Base-by-base conservation (phyloP, 2,113 vertebrate species). In the Alexandromys fortis region DNA sequence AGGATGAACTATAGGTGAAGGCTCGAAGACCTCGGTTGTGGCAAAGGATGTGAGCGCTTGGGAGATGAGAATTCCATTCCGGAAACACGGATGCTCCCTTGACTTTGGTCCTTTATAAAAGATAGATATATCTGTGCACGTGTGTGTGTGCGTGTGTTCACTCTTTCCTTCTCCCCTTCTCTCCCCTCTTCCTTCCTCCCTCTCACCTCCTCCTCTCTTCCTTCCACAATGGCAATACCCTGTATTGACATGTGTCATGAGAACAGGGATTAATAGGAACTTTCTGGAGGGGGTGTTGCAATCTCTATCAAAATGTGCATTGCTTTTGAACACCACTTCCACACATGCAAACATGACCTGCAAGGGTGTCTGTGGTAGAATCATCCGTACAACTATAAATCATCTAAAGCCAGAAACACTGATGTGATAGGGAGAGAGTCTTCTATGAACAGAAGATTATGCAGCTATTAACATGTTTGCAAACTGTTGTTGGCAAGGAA, bases 181-280 rank as follows among this genome's bases (percentile, higher is more conserved):
- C 19, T 10, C 22, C 0, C 22, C 12, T 1, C 21, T 7, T 22
- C 61, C 28, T 91, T 0, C 1, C 24, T 49, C 4, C 22, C 19
- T 38, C 19, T 30, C 17, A 13, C 14, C 30, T 17, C 45, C 38
- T 38, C 21, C 11, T 61, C 45, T 35, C 14, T 65, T 38, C 28
- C 24, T 42, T 90, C 45, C 89, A 90, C 79, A 61, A 55, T 38
- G 63, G 75, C 45, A 65, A 8, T 47, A 61, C 14, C 30, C 30
- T 0, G 0, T 47, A 81, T 73, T 90, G 89, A 49, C 38, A 90
- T 70, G 42, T 47, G 49, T 58, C 90, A 81, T 52, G 14, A 38
- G 91, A 58, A 85, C 17, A 79, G 35, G 10, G 35, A 63, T 42
- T 47, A n/a, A 11, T 52, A 38, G 76, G 38, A 78, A 86, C 30